These are phyloP conservation scores for Planiliza haematocheilus DNA, from an alignment of 2,113 vertebrate species.

Conservation along the genomic window DNA sequence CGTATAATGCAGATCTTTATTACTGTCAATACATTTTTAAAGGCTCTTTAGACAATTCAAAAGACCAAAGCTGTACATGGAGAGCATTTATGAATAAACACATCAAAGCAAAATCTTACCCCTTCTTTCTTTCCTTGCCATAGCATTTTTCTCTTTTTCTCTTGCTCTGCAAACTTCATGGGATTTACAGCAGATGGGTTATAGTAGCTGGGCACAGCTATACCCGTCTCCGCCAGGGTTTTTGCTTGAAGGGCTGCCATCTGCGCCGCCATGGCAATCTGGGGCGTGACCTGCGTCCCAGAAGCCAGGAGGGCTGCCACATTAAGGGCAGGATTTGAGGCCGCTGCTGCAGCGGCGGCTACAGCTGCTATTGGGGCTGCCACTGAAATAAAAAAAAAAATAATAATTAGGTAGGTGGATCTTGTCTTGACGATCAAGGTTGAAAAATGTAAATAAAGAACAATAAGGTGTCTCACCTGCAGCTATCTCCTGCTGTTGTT, in stretches of 20 bases:
- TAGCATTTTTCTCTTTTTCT: constrained; percentile 97
- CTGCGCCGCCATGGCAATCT: constrained; percentile 98
- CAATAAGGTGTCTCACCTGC: constrained; percentile 82
- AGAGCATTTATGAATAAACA: background rate
- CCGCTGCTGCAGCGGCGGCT: constrained; percentile 54
- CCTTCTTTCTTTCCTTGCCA: constrained; percentile 99
- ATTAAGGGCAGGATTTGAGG: constrained; percentile 91
- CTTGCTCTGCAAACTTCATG: constrained; percentile 97
- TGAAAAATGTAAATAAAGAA: background rate
- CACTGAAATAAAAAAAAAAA: constrained; percentile 41
- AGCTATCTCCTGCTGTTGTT: constrained; percentile 92
- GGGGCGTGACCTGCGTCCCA: constrained; percentile 97
- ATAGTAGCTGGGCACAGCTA: constrained; percentile 98
- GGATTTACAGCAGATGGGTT: constrained; percentile 98
- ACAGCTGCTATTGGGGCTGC: constrained; percentile 64
- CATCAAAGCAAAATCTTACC: constrained; percentile 77
- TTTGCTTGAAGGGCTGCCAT: constrained; percentile 98
- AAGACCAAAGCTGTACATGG: background rate
- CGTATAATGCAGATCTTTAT: too few relatives aligned
- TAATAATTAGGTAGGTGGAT: background rate
- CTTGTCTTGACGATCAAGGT: background rate
- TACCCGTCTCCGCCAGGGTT: constrained; percentile 96
- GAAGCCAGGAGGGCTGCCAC: constrained; percentile 96
- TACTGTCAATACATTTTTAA: too few relatives aligned
- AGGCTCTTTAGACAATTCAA: background rate